Evolutionary conservation across 2,113 vertebrate genomes (phyloP).

Genomic region (Dinomys branickii): DNA sequence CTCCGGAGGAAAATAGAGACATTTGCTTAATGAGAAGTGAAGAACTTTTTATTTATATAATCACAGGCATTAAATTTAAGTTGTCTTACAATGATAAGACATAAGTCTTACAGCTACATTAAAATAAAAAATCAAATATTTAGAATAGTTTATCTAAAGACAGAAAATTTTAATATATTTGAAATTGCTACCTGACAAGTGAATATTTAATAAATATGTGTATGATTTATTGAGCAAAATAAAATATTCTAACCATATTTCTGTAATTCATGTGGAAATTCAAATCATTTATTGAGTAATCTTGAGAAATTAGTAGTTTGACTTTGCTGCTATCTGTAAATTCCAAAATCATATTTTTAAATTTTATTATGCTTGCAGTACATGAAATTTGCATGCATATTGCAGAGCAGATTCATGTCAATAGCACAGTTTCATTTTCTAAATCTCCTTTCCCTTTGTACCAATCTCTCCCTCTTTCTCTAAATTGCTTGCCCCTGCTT

Average conservation of each 20-base stretch:
- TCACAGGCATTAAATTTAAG: background rate
- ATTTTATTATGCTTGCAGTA: background rate
- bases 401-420: background rate
- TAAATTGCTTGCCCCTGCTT: background rate
- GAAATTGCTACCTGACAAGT: background rate
- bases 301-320: background rate
- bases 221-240: background rate
- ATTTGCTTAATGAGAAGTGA: background rate
- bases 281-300: background rate
- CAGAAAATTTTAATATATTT: background rate
- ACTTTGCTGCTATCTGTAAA: background rate
- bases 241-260: background rate
- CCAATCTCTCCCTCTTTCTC: background rate
- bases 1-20: background rate
- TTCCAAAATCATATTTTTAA: background rate
- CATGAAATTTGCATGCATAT: background rate
- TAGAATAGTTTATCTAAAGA: background rate
- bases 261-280: background rate
- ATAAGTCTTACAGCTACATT: too few relatives aligned
- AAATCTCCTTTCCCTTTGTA: background rate
- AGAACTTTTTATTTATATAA: background rate
- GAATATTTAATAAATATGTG: background rate
- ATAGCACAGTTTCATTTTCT: background rate
- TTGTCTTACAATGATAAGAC: too few relatives aligned
- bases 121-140: background rate